Percentiles rank a stretch among this genome's conserved stretches.
Evolutionary conservation across 2,113 vertebrate genomes (phyloP).

Genomic region (Phrynosoma blainvillii): DNA sequence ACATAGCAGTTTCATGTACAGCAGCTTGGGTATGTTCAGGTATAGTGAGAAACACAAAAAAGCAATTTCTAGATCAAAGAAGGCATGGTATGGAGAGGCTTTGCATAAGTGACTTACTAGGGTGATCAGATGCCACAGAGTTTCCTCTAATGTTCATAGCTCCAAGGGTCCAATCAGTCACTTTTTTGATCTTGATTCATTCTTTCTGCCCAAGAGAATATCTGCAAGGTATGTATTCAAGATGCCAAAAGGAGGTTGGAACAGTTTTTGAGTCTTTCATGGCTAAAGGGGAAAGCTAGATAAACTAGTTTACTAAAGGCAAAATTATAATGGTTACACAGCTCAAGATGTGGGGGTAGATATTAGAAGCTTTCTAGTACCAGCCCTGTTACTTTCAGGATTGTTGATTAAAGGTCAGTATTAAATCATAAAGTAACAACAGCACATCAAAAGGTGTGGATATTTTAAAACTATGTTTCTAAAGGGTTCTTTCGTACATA

Average conservation of each 20-base stretch:
- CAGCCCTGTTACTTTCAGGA: not conserved
- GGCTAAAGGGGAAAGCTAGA: not conserved
- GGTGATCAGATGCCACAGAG: not conserved
- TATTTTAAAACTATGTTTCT: not conserved
- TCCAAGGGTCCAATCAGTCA: not conserved
- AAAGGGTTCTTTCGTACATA: not conserved
- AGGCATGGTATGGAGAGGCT: not conserved
- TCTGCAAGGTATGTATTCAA: not conserved
- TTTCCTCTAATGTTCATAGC: not conserved
- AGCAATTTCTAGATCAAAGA: not conserved
- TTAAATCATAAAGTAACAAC: not conserved
- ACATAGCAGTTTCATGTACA: not conserved
- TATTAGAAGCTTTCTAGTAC: not conserved
- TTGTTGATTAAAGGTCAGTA: not conserved
- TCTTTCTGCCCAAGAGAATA: not conserved
- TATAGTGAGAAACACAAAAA: not conserved
- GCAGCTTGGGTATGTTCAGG: not conserved
- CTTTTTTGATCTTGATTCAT: not conserved
- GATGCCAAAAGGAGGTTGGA: not conserved
- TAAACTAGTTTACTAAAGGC: not conserved
- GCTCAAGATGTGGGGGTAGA: not conserved
- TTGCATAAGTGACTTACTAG: not conserved
- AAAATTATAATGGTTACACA: not conserved
- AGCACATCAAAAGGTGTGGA: not conserved
- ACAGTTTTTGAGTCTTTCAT: not conserved